Percentiles rank a stretch among this genome's conserved stretches.
Evolutionary conservation across 2,113 vertebrate genomes (phyloP).

Genomic region (Microtus richardsoni): DNA sequence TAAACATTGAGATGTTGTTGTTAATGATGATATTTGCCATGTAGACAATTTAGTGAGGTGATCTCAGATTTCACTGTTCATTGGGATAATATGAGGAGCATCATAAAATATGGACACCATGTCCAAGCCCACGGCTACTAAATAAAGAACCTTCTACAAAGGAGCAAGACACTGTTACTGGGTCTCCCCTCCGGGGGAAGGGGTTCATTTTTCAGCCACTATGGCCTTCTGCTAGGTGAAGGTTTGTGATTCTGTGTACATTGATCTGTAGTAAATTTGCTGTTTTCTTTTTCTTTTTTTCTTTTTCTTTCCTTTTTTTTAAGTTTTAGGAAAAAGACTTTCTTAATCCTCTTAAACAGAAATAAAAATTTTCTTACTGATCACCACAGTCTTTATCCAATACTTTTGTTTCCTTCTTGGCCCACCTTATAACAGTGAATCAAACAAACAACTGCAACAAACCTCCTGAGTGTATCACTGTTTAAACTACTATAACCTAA

Average conservation of each 20-base stretch:
- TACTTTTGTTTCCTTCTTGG: background rate
- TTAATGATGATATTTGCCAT: too few species aligned
- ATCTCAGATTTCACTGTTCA: too few species aligned
- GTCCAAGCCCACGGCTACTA: background rate
- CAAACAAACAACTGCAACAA: background rate
- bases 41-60: too few species aligned
- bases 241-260: background rate
- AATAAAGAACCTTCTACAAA: background rate
- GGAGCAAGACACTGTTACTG: background rate
- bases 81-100: background rate
- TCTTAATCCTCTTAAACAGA: background rate
- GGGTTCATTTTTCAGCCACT: background rate
- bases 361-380: background rate
- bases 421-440: background rate
- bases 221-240: background rate
- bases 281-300: background rate
- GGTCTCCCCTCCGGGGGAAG: rapidly evolving
- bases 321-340: background rate
- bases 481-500: background rate
- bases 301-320: too few species aligned
- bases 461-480: background rate
- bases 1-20: too few species aligned
- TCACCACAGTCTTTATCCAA: background rate
- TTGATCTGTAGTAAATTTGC: background rate
- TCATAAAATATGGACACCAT: background rate